These are phyloP conservation scores for Dreissena polymorpha DNA, from an alignment of 1,140 invertebrate species.

Conservation along the genomic window DNA sequence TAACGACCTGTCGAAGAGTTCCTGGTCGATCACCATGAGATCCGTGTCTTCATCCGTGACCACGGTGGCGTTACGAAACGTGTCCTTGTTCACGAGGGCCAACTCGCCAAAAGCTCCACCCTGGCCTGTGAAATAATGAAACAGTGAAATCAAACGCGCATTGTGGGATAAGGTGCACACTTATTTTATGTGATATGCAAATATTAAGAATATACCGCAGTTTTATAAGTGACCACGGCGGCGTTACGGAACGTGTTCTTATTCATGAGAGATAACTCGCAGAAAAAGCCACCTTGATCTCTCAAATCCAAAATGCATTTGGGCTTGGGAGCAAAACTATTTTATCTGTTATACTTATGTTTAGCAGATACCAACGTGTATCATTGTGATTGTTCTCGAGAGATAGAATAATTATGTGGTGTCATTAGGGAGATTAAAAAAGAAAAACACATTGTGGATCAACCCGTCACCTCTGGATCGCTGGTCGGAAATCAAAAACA, in stretches of 20 bases:
- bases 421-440: too few species aligned
- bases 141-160: too few species aligned
- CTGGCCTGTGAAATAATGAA: conserved; percentile 56
- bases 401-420: too few species aligned
- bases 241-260: conserved; percentile 74
- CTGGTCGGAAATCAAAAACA: too few species aligned
- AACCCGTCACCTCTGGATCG: too few species aligned
- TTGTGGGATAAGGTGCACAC: conserved; percentile 51
- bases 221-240: conserved; percentile 68
- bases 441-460: too few species aligned
- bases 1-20: conserved; percentile 74
- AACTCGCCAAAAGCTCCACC: conserved; percentile 77
- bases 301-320: background rate
- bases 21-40: conserved; percentile 73
- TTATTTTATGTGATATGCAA: too few species aligned
- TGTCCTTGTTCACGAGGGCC: conserved; percentile 73
- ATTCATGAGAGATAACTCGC: conserved; percentile 75
- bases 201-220: background rate
- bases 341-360: too few species aligned
- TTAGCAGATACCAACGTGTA: too few species aligned
- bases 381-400: too few species aligned
- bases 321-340: too few species aligned
- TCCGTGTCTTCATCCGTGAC: conserved; percentile 73
- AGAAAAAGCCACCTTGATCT: conserved; percentile 75
- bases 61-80: conserved; percentile 73